These are phyloP conservation scores for Patiria miniata DNA, from an alignment of 35 echinoderm and acorn worm genomes.

Conservation along the genomic window DNA sequence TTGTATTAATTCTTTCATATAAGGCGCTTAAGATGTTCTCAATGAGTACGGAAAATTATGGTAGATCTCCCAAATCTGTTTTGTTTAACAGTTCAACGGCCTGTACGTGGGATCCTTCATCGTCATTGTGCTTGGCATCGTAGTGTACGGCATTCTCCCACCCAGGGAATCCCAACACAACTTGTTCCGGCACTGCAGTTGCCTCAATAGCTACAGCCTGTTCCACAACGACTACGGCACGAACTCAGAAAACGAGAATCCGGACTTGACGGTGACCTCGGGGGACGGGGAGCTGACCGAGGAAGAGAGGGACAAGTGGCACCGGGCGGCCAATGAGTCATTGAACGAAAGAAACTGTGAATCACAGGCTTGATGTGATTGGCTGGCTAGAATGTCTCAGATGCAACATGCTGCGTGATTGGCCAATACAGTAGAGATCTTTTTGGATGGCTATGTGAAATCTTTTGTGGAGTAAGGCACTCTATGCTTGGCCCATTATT, in stretches of 20 bases:
- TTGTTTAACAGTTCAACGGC: slow-evolving; percentile 56
- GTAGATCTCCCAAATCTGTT: slow-evolving; percentile 28
- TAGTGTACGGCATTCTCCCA: slow-evolving; percentile 54
- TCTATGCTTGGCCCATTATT: too few relatives aligned
- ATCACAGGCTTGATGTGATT: neutral
- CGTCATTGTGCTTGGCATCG: slow-evolving; percentile 69
- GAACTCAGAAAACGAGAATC: neutral
- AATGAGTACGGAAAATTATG: too few relatives aligned
- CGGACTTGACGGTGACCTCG: neutral
- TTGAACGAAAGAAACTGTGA: slow-evolving; percentile 31
- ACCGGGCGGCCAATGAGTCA: neutral
- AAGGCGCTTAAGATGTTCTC: too few relatives aligned
- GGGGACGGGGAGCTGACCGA: neutral
- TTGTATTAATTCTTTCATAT: too few relatives aligned
- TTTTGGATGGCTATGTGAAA: too few relatives aligned
- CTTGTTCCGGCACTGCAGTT: too few relatives aligned
- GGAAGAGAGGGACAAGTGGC: slow-evolving; percentile 37
- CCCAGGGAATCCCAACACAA: slow-evolving; percentile 40
- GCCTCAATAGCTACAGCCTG: slow-evolving; percentile 45
- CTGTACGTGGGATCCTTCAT: slow-evolving; percentile 66
- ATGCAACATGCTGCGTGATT: slow-evolving; percentile 1
- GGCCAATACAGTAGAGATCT: neutral
- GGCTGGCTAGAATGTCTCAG: neutral
- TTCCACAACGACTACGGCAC: slow-evolving; percentile 39
- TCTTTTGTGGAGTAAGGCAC: too few relatives aligned